Percentiles rank a stretch among this genome's conserved stretches.
These are phyloP conservation scores for Drosophila robusta DNA, from an alignment of 2,888 invertebrate genomes.

Conservation along the genomic window DNA sequence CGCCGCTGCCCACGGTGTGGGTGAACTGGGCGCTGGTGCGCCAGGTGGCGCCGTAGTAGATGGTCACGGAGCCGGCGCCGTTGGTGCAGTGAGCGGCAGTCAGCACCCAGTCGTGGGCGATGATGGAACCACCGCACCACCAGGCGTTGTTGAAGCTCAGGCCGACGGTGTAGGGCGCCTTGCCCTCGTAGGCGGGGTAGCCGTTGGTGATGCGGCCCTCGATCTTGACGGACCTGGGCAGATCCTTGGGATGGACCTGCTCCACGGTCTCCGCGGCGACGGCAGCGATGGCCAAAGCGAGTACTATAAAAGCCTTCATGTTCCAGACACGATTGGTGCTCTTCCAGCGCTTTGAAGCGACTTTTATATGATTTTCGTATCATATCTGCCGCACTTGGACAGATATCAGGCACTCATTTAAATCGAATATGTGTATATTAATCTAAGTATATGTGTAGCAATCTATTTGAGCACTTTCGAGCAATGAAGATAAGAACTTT, in stretches of 20 bases:
- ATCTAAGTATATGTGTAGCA: slow-evolving; percentile 4
- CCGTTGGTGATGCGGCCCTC: slow-evolving; percentile 72
- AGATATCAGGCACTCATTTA: slow-evolving; percentile 15
- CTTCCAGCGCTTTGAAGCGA: slow-evolving; percentile 15
- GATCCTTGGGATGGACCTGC: slow-evolving; percentile 38
- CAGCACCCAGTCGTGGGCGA: slow-evolving; percentile 69
- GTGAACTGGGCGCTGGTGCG: slow-evolving; percentile 59
- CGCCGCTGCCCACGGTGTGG: slow-evolving; percentile 47
- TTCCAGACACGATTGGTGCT: slow-evolving; percentile 26
- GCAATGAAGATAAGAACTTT: slow-evolving; percentile 18
- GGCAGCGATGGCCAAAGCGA: slow-evolving; percentile 22
- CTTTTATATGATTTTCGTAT: slow-evolving; percentile 26
- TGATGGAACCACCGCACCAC: slow-evolving; percentile 81
- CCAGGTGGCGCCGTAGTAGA: slow-evolving; percentile 75
- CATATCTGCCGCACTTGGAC: slow-evolving; percentile 15
- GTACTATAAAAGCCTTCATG: slow-evolving; percentile 39
- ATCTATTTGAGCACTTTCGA: slow-evolving; percentile 4
- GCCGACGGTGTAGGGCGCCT: slow-evolving; percentile 78
- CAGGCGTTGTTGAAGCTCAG: slow-evolving; percentile 63
- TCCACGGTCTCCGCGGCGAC: slow-evolving; percentile 25
- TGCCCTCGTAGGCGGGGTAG: slow-evolving; percentile 63
- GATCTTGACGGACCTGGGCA: slow-evolving; percentile 13
- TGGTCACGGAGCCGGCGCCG: slow-evolving; percentile 52
- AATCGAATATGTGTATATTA: not conserved
- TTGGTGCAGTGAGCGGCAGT: slow-evolving; percentile 81